Evolutionary conservation across 2,113 vertebrate genomes (phyloP).

Genomic region (zebrafish (Danio rerio)): GRCz12tu NC_133176.1:58353501-58354000

Average conservation of each 20-base stretch:
- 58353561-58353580: too few relatives aligned
- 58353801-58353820: background rate
- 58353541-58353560: too few relatives aligned
- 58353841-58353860: background rate
- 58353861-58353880: background rate
- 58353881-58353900: background rate
- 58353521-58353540: too few relatives aligned
- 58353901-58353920: background rate
- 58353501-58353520: too few relatives aligned
- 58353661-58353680: too few relatives aligned
- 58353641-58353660: too few relatives aligned
- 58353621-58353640: background rate
- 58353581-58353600: too few relatives aligned
- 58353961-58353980: background rate
- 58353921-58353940: background rate
- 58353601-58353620: too few relatives aligned
- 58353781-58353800: background rate
- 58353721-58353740: background rate
- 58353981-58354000: background rate
- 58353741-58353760: background rate
- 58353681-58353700: too few relatives aligned
- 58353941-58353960: constrained; percentile 18
- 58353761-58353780: background rate
- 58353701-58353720: background rate
- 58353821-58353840: background rate